These are phyloP conservation scores for Agonopterix alstromeriana DNA, from an alignment of 2,888 invertebrate species.

Conservation along the genomic window DNA sequence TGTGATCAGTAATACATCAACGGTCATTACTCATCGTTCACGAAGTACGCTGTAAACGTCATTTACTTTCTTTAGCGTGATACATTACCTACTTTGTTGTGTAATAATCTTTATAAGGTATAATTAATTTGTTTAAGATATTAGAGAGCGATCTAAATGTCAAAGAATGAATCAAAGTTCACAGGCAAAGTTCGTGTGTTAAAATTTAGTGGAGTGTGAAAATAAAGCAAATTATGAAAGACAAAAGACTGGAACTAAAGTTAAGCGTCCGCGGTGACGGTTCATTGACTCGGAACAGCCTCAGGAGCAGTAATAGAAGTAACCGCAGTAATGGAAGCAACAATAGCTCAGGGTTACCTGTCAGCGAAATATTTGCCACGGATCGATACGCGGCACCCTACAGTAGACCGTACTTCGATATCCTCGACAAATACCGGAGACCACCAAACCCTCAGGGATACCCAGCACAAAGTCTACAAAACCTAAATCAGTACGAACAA, in stretches of 20 bases:
- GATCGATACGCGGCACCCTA: conserved; percentile 59
- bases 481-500: conserved; percentile 50
- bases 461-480: conserved; percentile 62
- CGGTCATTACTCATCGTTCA: conserved; percentile 56
- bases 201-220: conserved; percentile 20
- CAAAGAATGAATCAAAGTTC: conserved; percentile 20
- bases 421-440: conserved; percentile 54
- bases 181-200: not conserved
- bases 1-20: conserved; percentile 53
- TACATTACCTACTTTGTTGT: conserved; percentile 39
- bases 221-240: conserved; percentile 44
- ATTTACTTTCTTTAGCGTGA: conserved; percentile 55
- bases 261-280: conserved; percentile 69
- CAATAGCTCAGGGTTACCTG: conserved; percentile 47
- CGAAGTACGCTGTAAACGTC: conserved; percentile 43
- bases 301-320: conserved; percentile 59
- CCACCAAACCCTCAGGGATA: conserved; percentile 53
- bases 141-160: conserved; percentile 28
- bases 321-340: conserved; percentile 54
- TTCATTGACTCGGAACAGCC: conserved; percentile 54
- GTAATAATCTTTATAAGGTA: conserved; percentile 29
- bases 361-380: conserved; percentile 63
- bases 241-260: conserved; percentile 67
- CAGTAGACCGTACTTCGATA: conserved; percentile 50
- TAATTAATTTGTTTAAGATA: conserved; percentile 37